Evolutionary conservation across 2,797 vertebrate species (phyloP), one percentile per base, ranked within the genome.

Genomic region (Pyrocephalus nanus): DNA sequence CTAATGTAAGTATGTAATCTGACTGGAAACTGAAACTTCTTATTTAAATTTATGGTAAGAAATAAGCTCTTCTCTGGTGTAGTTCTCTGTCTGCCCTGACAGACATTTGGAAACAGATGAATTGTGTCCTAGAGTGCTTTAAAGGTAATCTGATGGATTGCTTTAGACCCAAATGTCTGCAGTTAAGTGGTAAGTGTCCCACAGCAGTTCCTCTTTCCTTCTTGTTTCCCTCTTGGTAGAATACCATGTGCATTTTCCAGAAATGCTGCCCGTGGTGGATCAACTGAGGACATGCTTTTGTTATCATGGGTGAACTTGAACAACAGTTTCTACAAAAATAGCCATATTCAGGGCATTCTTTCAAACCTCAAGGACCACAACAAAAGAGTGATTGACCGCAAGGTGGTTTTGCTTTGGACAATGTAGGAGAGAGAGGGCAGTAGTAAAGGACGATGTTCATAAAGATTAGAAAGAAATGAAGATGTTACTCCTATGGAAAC

Each of bases 191-290:
- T 8, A 45, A 55, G 26, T 36, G 30, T 47, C 17, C 36, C 38
- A 54, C 2, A 16, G 23, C 29, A 27, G 7, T 32, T 58, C 9
- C 21, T 54, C 16, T 62, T 64, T 55, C 13, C 23, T 21, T 8
- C 23, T 78, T 25, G 8, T 43, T 77, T 42, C 29, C 32, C 12
- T 76, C 50, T 67, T 71, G 8, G 12, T 53, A 34, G 53, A 76
- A 40, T n/a, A 50, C 9, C 1, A 2, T 1, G 7, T 22, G 7
- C 1, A 0, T 65, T 90, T 54, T 69, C n/a, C 2, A 13, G 8
- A 12, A 62, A 53, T 19, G n/a, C 18, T 54, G 30, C 15, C 26
- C 0, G 0, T 16, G 15, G 17, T 27, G 23, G 43, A 53, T 73
- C 51, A 70, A 66, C n/a, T 32, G 51, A 74, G 22, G 18, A 43